Conservation (phyloP, 2,888 invertebrate species). For the Ormyrus rosae region DNA sequence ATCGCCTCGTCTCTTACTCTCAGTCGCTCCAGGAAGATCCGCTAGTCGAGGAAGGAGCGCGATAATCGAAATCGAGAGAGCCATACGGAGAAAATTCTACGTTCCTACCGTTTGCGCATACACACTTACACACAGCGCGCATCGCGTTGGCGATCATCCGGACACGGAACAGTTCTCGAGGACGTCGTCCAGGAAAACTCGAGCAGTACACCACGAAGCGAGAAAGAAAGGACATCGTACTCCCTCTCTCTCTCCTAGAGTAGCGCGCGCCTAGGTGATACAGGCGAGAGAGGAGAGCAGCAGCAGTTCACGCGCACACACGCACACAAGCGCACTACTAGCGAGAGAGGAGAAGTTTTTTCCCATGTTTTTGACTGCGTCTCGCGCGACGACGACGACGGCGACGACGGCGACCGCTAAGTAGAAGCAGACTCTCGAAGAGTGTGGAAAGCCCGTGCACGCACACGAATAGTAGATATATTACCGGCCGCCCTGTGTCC, state of each 20-base stretch:
- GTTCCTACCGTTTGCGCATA: not conserved
- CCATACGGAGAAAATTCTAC: constrained; percentile 5
- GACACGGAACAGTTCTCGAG: constrained; percentile 2
- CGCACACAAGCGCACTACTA: not conserved
- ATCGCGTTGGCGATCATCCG: not conserved
- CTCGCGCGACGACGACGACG: constrained; percentile 40
- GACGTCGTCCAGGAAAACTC: constrained; percentile 20
- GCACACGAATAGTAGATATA: no score
- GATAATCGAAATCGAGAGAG: constrained; percentile 21
- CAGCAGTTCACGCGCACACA: not conserved
- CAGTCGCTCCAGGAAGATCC: constrained; percentile 35
- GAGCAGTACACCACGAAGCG: not conserved
- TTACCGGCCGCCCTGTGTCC: constrained; percentile 8
- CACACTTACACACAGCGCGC: not conserved
- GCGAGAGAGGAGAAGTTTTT: constrained; percentile 24
- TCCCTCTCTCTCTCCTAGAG: not conserved
- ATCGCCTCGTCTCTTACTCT: not conserved
- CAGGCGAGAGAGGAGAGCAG: not conserved
- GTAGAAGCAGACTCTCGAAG: not conserved
- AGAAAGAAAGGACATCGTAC: not conserved
- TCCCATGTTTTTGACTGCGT: constrained; percentile 47
- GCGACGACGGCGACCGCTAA: not conserved
- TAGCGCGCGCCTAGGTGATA: constrained; percentile 1
- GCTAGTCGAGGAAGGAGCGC: constrained; percentile 43
- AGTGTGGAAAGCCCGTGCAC: not conserved